A percentile compares a stretch with the other conserved stretches of the same genome.
Conservation (phyloP, 2,888 invertebrate genomes). For the Balanococcus diminutus region DNA sequence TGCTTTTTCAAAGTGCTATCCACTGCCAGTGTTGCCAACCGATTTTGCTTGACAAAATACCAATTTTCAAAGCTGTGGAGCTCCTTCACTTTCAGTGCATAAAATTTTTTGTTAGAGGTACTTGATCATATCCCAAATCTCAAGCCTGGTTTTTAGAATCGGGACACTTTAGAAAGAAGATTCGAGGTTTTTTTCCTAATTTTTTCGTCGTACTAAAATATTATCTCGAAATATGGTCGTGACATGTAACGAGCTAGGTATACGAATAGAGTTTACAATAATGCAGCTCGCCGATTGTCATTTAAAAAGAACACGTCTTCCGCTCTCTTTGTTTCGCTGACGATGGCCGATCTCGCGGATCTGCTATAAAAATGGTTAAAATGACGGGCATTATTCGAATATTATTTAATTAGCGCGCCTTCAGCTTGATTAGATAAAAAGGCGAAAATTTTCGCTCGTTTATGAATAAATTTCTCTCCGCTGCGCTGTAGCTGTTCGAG, state of each 20-base stretch:
- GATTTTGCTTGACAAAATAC: no score
- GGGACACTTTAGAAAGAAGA: neutral
- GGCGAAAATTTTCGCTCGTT: neutral
- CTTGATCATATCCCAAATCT: no score
- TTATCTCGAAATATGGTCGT: neutral
- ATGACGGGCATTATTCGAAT: neutral
- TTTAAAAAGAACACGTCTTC: neutral
- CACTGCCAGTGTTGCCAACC: no score
- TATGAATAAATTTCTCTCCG: neutral
- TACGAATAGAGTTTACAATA: neutral
- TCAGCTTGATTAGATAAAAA: neutral
- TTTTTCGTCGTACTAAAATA: neutral
- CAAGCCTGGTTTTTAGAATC: no score
- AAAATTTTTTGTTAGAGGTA: no score
- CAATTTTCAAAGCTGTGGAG: no score
- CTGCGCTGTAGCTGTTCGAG: neutral
- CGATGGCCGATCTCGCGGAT: neutral
- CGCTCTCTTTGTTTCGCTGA: neutral
- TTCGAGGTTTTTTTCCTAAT: neutral
- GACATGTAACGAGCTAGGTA: neutral
- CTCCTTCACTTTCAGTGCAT: no score
- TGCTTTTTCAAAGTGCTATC: no score
- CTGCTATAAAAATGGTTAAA: neutral
- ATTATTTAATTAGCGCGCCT: conserved; percentile 5
- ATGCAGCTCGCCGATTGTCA: neutral